Evolutionary conservation across 1,140 invertebrate genomes (phyloP).

Genomic region (Diachasma alloeum): DNA sequence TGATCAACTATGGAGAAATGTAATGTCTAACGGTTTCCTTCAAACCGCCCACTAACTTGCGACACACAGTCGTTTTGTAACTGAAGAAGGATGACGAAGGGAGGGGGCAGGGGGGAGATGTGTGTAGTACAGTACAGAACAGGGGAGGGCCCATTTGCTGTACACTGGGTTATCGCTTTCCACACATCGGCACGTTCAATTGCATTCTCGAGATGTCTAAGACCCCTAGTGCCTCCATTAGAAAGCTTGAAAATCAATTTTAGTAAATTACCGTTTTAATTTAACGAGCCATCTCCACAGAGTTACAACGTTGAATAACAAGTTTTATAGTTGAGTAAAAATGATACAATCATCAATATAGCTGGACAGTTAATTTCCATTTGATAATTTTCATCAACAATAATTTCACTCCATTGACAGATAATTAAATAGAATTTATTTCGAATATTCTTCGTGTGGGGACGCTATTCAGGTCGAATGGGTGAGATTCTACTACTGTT

Average conservation of each 20-base stretch:
- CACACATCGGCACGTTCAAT: conserved; percentile 29
- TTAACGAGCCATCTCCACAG: not conserved
- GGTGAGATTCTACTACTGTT: too few species aligned
- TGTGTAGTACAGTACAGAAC: not conserved
- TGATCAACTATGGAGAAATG: conserved; percentile 8
- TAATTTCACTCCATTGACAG: not conserved
- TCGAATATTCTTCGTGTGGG: too few species aligned
- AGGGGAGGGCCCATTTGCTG: not conserved
- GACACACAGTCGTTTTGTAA: conserved; percentile 10
- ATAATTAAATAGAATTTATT: not conserved
- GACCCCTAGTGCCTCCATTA: not conserved
- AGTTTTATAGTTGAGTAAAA: not conserved
- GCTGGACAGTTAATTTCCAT: not conserved
- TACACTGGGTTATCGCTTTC: conserved; percentile 18
- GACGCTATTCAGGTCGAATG: too few species aligned
- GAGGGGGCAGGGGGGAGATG: not conserved
- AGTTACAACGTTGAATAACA: not conserved
- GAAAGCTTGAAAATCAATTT: conserved; percentile 3
- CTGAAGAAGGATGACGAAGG: not conserved
- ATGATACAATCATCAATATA: not conserved
- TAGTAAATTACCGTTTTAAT: not conserved
- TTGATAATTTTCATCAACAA: not conserved
- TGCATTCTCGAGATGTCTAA: conserved; percentile 27
- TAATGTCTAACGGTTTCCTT: conserved; percentile 6
- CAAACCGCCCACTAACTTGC: conserved; percentile 6